A percentile compares a stretch with the other conserved stretches of the same genome.
These are phyloP conservation scores for Ornithoptera alexandrae DNA, from an alignment of 2,888 invertebrate genomes.

Conservation along the genomic window DNA sequence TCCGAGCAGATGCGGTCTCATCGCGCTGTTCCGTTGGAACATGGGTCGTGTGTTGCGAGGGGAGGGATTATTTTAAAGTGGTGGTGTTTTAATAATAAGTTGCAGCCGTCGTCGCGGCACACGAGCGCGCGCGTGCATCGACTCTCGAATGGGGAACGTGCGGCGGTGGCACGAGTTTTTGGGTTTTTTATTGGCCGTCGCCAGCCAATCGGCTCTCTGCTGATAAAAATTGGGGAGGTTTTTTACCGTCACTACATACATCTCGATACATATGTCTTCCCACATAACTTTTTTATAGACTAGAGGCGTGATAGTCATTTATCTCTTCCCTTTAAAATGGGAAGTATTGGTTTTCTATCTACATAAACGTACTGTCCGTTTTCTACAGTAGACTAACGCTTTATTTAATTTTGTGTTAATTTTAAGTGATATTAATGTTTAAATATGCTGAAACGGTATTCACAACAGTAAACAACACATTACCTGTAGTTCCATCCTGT, in stretches of 20 bases:
- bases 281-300: constrained; percentile 47
- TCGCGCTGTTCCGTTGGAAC: constrained; percentile 20
- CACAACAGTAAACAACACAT: too few relatives aligned
- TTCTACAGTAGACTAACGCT: too few relatives aligned
- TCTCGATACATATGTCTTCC: constrained; percentile 8
- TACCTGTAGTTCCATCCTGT: too few relatives aligned
- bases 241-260: constrained; percentile 49
- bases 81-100: constrained; percentile 67
- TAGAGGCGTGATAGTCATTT: constrained; percentile 48
- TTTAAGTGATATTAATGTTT: too few relatives aligned
- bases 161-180: constrained; percentile 70
- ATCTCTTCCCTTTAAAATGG: not conserved
- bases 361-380: too few relatives aligned
- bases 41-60: constrained; percentile 28
- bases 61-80: constrained; percentile 53
- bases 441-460: too few relatives aligned
- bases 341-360: too few relatives aligned
- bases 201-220: constrained; percentile 59
- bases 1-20: constrained; percentile 35
- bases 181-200: constrained; percentile 69
- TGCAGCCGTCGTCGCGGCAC: constrained; percentile 57
- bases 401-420: too few relatives aligned
- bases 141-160: constrained; percentile 68
- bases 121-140: constrained; percentile 70
- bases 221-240: constrained; percentile 70